Conservation (phyloP, 2,113 vertebrate genomes). For the Aleadryas rufinucha region DNA sequence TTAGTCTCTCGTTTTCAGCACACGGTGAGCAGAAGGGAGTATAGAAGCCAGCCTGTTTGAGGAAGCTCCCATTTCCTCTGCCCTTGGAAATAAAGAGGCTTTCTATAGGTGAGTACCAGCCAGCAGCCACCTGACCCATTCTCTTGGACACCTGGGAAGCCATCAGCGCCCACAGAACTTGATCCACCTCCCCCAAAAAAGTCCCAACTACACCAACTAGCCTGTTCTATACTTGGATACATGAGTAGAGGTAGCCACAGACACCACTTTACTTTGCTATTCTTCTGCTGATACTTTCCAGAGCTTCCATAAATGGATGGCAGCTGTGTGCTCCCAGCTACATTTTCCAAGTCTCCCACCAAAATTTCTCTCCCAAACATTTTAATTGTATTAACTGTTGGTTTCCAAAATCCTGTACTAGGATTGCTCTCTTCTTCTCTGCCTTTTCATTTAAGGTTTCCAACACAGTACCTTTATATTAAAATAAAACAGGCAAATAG, state of each 20-base stretch:
- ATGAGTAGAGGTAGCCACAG: neutral
- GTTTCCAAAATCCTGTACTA: neutral
- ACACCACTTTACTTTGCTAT: neutral
- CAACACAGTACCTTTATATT: neutral
- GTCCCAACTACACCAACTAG: neutral
- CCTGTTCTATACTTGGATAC: neutral
- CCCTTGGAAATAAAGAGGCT: neutral
- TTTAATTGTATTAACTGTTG: neutral
- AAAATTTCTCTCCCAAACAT: neutral
- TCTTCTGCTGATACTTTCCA: neutral
- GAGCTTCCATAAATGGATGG: rapidly evolving
- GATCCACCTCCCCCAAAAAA: neutral
- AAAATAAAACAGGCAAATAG: neutral
- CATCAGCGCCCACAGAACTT: neutral
- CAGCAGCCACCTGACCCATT: neutral
- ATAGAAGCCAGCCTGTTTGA: neutral
- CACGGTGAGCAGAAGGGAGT: neutral
- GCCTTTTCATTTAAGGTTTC: neutral
- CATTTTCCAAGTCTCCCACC: neutral
- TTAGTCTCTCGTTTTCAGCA: neutral
- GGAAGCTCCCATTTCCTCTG: neutral
- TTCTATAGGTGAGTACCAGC: neutral
- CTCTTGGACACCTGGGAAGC: neutral
- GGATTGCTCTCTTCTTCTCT: neutral
- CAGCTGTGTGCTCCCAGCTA: neutral